These are phyloP conservation scores for Drosophila merina DNA, from an alignment of 2,888 invertebrate species.

Conservation along the genomic window DNA sequence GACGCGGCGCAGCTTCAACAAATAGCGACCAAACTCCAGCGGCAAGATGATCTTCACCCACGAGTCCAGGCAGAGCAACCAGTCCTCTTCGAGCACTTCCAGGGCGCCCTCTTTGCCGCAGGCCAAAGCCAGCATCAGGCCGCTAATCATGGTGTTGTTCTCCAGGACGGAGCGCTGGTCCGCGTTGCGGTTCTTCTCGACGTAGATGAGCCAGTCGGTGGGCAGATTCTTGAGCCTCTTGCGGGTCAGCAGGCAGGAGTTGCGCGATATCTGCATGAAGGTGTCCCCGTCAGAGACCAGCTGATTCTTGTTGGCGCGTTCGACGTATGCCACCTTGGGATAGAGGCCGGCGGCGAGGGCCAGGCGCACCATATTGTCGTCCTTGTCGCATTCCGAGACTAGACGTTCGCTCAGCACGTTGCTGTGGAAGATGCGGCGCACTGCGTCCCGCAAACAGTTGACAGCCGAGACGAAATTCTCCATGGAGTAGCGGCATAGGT, in stretches of 20 bases:
- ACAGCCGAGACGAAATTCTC: slow-evolving; percentile 95
- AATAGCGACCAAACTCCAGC: slow-evolving; percentile 17
- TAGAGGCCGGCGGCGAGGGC: slow-evolving; percentile 95
- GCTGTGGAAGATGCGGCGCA: slow-evolving; percentile 86
- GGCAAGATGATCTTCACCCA: slow-evolving; percentile 37
- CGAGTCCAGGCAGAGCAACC: slow-evolving; percentile 23
- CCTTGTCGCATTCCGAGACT: slow-evolving; percentile 47
- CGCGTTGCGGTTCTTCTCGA: slow-evolving; percentile 91
- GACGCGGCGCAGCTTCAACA: slow-evolving; percentile 78
- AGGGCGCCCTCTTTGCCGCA: slow-evolving; percentile 65
- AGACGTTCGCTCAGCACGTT: slow-evolving; percentile 86
- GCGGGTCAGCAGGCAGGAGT: slow-evolving; percentile 85
- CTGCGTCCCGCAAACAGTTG: slow-evolving; percentile 91
- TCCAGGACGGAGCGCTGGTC: slow-evolving; percentile 88
- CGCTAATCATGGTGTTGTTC: slow-evolving; percentile 92
- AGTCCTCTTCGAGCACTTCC: neutral
- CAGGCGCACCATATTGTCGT: slow-evolving; percentile 95
- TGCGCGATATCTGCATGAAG: slow-evolving; percentile 85
- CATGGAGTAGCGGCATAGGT: slow-evolving; percentile 88
- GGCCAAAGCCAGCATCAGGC: slow-evolving; percentile 91
- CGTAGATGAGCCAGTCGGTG: slow-evolving; percentile 94
- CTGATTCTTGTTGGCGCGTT: slow-evolving; percentile 86
- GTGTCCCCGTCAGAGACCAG: slow-evolving; percentile 88
- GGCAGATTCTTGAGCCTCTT: slow-evolving; percentile 82
- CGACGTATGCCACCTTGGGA: slow-evolving; percentile 92